Evolutionary conservation across 2,113 vertebrate genomes (phyloP).

Genomic region (Brachyistius frenatus): DNA sequence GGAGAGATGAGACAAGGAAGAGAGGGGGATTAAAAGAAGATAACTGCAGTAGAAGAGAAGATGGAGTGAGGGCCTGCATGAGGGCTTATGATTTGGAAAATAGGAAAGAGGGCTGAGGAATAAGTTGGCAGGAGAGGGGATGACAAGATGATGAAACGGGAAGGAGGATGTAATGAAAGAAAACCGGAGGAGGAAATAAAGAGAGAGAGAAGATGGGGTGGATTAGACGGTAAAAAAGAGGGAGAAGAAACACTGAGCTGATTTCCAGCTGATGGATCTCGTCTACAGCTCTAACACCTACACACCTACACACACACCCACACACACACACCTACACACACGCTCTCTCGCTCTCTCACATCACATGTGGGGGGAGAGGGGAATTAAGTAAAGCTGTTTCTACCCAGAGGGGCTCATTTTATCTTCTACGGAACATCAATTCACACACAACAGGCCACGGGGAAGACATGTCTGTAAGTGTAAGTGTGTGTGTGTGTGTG

Average conservation of each 20-base stretch:
- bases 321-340: constrained; percentile 25
- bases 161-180: constrained; percentile 38
- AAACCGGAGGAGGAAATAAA: constrained; percentile 49
- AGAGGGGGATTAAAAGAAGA: constrained; percentile 35
- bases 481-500: constrained; percentile 4
- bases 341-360: constrained; percentile 26
- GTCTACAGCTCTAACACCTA: constrained; percentile 21
- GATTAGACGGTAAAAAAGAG: constrained; percentile 31
- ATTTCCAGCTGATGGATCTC: constrained; percentile 68
- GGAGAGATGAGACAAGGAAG: background rate
- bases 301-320: constrained; percentile 29
- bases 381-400: constrained; percentile 71
- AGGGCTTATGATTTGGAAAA: background rate
- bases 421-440: constrained; percentile 70
- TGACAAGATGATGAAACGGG: constrained; percentile 56
- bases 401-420: constrained; percentile 63
- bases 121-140: background rate
- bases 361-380: constrained; percentile 20
- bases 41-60: constrained; percentile 2
- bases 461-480: constrained; percentile 28
- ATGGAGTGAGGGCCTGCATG: background rate
- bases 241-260: constrained; percentile 19
- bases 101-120: constrained; percentile 16
- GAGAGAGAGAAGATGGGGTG: constrained; percentile 29
- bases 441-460: constrained; percentile 65